Evolutionary conservation across 2,888 invertebrate species (phyloP), one percentile per base, ranked within the genome.

Genomic region (Drosophila suboccidentalis): DNA sequence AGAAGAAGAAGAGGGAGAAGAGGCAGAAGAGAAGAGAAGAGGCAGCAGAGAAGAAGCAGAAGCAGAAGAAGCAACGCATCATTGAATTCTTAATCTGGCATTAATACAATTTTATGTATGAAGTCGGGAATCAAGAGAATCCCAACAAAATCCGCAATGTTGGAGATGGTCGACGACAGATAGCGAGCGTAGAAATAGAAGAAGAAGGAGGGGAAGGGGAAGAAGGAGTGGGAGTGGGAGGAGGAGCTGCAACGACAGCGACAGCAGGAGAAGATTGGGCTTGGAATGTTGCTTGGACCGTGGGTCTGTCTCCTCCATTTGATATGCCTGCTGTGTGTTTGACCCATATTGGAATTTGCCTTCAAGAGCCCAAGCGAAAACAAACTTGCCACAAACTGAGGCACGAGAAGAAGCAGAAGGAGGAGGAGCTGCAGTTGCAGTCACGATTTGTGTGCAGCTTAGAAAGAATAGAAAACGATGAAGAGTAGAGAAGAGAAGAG

Each of bases 101-200:
- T 90, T 90, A 90, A 89, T 90, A 86, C 82, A 90, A 89, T 90
- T 90, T 87, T 61, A 78, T 81, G 80, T 83, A 58, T 72, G 74
- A 53, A 71, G 63, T 50, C 22, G 54, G 63, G 57, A 29, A 63
- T 51, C 60, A 64, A 81, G 81, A 87, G 82, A 89, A 89, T 87
- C 88, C 88, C 77, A 85, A 86, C 85, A 87, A 89, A 81, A 79
- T 84, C 89, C 77, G 69, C 76, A 75, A 70, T 51, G 58, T 43
- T 64, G 47, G 57, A 76, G 78, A 87, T 84, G 82, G 74, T 70
- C 68, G 81, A 69, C 75, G 71, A 73, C 75, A 80, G 87, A 84
- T 85, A 72, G 85, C 71, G 64, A 76, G 71, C 72, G 63, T 68
- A 67, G 19, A 43, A 41, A 1, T 17, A 8, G 15, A 3, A 9